phyloP scores from a whole-genome alignment of 2,888 invertebrate species.

The Gymnoscelis rufifasciata region DNA sequence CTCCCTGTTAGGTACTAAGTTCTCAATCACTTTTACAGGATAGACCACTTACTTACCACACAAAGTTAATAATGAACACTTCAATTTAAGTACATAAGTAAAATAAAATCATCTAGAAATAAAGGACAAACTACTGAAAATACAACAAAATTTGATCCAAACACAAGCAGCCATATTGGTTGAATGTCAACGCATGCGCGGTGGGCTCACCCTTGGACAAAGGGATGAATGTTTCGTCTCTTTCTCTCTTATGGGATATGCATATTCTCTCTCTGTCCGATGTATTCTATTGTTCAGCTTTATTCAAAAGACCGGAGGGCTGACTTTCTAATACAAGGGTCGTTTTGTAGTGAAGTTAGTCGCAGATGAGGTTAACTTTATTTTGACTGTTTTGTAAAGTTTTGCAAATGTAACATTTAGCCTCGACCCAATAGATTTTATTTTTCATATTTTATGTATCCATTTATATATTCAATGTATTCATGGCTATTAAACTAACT shows the following conservation, averaged over 20 bases:
- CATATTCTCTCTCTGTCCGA: constrained; percentile 35
- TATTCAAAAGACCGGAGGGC: constrained; percentile 56
- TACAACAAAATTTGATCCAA: constrained; percentile 42
- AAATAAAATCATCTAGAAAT: too few relatives aligned
- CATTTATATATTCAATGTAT: too few relatives aligned
- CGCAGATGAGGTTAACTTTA: constrained; percentile 15
- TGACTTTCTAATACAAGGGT: constrained; percentile 49
- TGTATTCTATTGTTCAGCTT: constrained; percentile 51
- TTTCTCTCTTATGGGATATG: constrained; percentile 30
- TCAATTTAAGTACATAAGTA: too few relatives aligned
- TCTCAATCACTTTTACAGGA: too few relatives aligned
- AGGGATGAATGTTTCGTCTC: constrained; percentile 51
- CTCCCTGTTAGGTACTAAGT: too few relatives aligned
- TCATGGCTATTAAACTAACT: too few relatives aligned
- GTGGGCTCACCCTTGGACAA: constrained; percentile 42
- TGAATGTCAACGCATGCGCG: constrained; percentile 63
- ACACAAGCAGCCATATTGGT: constrained; percentile 68
- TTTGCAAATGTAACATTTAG: neutral
- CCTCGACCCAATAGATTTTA: neutral
- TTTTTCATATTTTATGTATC: too few relatives aligned
- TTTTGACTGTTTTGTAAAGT: too few relatives aligned
- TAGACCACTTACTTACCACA: too few relatives aligned
- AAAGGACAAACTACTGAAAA: constrained; percentile 3
- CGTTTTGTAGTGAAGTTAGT: constrained; percentile 50
- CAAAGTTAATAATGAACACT: too few relatives aligned